Percentiles rank a stretch among this genome's conserved stretches.
Conservation (phyloP, 2,888 invertebrate genomes). For the Lithodes maja region DNA sequence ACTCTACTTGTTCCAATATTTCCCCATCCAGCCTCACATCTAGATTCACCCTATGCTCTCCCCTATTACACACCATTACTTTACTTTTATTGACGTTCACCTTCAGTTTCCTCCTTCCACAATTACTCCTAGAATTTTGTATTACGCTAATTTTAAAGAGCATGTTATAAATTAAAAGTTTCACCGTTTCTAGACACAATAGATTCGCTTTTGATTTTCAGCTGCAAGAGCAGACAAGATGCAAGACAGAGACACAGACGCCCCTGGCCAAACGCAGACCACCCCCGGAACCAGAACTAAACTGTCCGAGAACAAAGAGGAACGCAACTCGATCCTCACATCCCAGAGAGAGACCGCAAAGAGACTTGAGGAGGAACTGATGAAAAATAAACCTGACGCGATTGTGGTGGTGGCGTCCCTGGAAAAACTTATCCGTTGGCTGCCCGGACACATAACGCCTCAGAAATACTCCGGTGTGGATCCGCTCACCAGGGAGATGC, state of each 20-base stretch:
- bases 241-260: too few species aligned
- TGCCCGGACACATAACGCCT: slow-evolving; percentile 61
- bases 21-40: too few species aligned
- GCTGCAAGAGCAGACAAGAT: slow-evolving; percentile 1
- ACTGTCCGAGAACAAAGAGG: not conserved
- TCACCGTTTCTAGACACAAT: slow-evolving; percentile 37
- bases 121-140: too few species aligned
- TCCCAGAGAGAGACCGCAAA: slow-evolving; percentile 11
- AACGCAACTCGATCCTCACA: not conserved
- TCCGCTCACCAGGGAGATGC: not conserved
- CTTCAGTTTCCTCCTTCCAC: too few species aligned
- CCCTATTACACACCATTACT: too few species aligned
- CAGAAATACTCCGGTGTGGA: slow-evolving; percentile 68
- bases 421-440: slow-evolving; percentile 27
- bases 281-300: too few species aligned
- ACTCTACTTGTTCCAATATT: too few species aligned
- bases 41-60: too few species aligned
- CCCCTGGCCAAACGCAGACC: too few species aligned
- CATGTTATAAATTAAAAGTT: too few species aligned
- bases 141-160: too few species aligned
- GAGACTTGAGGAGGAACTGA: slow-evolving; percentile 24
- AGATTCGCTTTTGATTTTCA: slow-evolving; percentile 55
- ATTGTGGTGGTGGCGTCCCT: slow-evolving; percentile 28
- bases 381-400: not conserved
- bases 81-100: too few species aligned